Evolutionary conservation across 2,888 invertebrate species (phyloP).

Genomic region (Tinea semifulvella): DNA sequence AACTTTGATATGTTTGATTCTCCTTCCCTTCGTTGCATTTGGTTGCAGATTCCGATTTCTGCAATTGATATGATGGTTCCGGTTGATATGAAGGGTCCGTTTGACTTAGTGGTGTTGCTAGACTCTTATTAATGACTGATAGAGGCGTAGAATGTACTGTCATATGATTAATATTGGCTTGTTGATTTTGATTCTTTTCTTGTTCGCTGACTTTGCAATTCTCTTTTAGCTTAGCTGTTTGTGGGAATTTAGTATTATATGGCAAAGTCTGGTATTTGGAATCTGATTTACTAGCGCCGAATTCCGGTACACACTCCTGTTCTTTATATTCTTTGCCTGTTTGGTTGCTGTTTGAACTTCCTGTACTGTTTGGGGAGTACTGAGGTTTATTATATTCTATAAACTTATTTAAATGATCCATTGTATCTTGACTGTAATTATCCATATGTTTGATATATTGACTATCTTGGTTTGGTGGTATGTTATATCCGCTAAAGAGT

Average conservation of each 20-base stretch:
- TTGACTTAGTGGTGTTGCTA: slow-evolving; percentile 71
- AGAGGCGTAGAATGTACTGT: slow-evolving; percentile 63
- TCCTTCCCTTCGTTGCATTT: slow-evolving; percentile 64
- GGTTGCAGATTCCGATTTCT: slow-evolving; percentile 60
- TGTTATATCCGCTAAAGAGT: slow-evolving; percentile 47
- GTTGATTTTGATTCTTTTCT: slow-evolving; percentile 28
- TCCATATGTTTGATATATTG: slow-evolving; percentile 48
- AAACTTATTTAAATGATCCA: slow-evolving; percentile 58
- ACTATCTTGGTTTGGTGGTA: slow-evolving; percentile 42
- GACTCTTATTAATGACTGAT: slow-evolving; percentile 69
- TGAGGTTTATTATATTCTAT: slow-evolving; percentile 60
- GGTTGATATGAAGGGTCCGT: slow-evolving; percentile 63
- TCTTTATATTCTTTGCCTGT: slow-evolving; percentile 57
- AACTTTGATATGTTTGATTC: slow-evolving; percentile 63
- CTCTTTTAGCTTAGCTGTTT: slow-evolving; percentile 40
- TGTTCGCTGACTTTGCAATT: slow-evolving; percentile 43
- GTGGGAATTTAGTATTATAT: slow-evolving; percentile 87
- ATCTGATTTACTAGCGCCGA: slow-evolving; percentile 84
- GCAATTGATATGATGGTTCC: slow-evolving; percentile 61
- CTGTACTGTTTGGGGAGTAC: slow-evolving; percentile 66
- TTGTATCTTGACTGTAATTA: slow-evolving; percentile 53
- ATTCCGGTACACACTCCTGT: slow-evolving; percentile 70
- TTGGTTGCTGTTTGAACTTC: slow-evolving; percentile 60
- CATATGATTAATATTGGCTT: slow-evolving; percentile 46
- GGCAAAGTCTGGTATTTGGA: slow-evolving; percentile 93